A percentile compares a stretch with the other conserved stretches of the same genome.
Evolutionary conservation across 1,140 invertebrate species (phyloP).

Genomic region (Manduca sexta): DNA sequence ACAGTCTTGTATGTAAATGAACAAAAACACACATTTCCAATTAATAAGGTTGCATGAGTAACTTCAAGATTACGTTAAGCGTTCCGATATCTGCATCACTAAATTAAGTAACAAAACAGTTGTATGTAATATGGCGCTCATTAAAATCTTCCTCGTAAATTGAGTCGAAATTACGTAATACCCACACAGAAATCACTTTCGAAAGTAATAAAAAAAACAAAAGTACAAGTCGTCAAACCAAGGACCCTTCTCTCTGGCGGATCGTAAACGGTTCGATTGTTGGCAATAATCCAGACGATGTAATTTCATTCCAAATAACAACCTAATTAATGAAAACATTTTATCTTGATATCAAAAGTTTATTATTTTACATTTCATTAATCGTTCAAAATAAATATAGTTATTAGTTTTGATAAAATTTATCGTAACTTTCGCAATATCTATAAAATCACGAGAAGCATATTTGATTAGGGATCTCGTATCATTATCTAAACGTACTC

Average conservation of each 20-base stretch:
- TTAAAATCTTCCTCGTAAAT: conserved; percentile 30
- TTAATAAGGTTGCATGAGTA: conserved; percentile 2
- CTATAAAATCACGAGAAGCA: too few relatives aligned
- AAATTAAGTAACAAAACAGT: not conserved
- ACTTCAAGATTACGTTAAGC: conserved; percentile 12
- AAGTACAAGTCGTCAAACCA: conserved; percentile 15
- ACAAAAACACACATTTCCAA: not conserved
- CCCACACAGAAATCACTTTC: conserved; percentile 48
- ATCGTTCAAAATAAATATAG: not conserved
- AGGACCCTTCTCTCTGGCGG: conserved; percentile 44
- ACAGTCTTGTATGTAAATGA: too few relatives aligned
- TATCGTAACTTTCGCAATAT: too few relatives aligned
- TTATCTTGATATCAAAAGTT: too few relatives aligned
- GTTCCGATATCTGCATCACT: conserved; percentile 2
- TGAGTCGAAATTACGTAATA: conserved; percentile 24
- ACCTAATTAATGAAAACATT: too few relatives aligned
- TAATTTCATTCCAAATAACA: conserved; percentile 10
- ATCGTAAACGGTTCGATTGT: conserved; percentile 28
- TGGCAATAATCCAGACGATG: too few relatives aligned
- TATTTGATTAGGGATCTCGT: too few relatives aligned
- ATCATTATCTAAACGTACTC: too few relatives aligned
- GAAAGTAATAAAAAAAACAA: conserved; percentile 49
- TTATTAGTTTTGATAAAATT: too few relatives aligned
- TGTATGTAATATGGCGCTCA: conserved; percentile 11
- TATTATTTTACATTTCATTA: not conserved